phyloP scores from a whole-genome alignment of 2,888 invertebrate species.

The Lampropteryx suffumata region DNA sequence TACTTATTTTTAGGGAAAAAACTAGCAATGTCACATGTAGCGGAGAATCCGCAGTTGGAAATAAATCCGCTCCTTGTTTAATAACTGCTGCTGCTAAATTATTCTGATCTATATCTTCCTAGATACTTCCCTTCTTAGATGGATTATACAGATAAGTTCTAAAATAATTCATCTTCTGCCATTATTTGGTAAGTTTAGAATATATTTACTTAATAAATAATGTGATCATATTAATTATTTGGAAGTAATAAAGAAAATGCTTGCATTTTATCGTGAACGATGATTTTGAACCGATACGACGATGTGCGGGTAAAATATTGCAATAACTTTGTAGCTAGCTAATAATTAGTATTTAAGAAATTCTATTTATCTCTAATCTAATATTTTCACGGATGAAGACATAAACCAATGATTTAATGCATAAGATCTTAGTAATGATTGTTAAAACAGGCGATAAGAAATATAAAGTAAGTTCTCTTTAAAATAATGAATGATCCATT shows the following conservation, averaged over 20 bases:
- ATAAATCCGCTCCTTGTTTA: no score
- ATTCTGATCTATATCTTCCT: no score
- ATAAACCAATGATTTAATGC: constrained; percentile 21
- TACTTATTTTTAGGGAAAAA: no score
- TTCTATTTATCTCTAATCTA: constrained; percentile 15
- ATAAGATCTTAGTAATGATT: not conserved
- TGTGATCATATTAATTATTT: constrained; percentile 59
- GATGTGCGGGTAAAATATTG: constrained; percentile 56
- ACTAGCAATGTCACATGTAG: no score
- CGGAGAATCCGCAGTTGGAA: no score
- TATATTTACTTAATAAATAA: constrained; percentile 53
- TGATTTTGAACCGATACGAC: constrained; percentile 26
- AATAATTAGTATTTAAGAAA: constrained; percentile 25
- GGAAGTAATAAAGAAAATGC: constrained; percentile 40
- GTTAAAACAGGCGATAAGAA: not conserved
- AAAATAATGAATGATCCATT: no score
- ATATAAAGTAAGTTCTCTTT: not conserved
- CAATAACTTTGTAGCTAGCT: constrained; percentile 45
- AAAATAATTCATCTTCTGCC: constrained; percentile 12
- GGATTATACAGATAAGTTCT: not conserved
- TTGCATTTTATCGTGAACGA: constrained; percentile 44
- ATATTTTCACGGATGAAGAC: constrained; percentile 9
- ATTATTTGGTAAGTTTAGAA: constrained; percentile 35
- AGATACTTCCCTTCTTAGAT: not conserved
- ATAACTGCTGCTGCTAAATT: no score